Evolutionary conservation across 2,797 vertebrate species (phyloP).

Genomic region (Coranthus polyacanthus): DNA sequence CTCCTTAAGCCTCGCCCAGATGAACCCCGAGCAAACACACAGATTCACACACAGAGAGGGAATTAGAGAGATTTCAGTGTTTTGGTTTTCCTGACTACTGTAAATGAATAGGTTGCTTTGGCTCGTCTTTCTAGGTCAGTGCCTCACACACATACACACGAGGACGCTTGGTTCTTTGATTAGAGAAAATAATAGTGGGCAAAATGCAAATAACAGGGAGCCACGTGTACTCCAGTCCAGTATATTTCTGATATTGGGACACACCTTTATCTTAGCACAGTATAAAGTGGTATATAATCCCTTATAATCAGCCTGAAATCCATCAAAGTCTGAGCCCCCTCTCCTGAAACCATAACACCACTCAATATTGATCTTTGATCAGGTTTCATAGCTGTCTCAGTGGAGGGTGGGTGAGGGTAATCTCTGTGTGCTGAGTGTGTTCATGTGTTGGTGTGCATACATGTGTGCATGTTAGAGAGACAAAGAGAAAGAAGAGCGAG

Average conservation of each 20-base stretch:
- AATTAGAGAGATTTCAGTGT: not conserved
- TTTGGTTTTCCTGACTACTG: too few relatives aligned
- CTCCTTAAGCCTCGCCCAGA: conserved; percentile 49
- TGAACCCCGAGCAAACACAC: conserved; percentile 1
- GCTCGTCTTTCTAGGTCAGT: not conserved
- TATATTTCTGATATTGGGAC: conserved; percentile 6
- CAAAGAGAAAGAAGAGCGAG: conserved; percentile 5
- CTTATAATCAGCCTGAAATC: conserved; percentile 21
- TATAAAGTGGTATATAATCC: conserved; percentile 27
- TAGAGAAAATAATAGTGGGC: too few relatives aligned
- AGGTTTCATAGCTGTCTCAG: conserved; percentile 70
- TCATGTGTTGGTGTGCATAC: conserved; percentile 8
- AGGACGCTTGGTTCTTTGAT: too few relatives aligned
- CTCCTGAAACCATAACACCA: conserved; percentile 46
- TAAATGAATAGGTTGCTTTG: conserved; percentile 8
- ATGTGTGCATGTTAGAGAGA: conserved; percentile 8
- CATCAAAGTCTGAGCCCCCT: conserved; percentile 31
- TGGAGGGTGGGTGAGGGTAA: conserved; percentile 49
- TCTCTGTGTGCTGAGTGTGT: conserved; percentile 28
- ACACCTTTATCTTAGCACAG: conserved; percentile 3
- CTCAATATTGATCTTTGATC: conserved; percentile 76
- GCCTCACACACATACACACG: not conserved
- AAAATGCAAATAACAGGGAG: not conserved
- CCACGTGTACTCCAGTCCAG: not conserved
- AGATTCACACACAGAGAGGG: conserved; percentile 16